Conservation (phyloP, 2,113 vertebrate species). For the Cavia aperea region DNA sequence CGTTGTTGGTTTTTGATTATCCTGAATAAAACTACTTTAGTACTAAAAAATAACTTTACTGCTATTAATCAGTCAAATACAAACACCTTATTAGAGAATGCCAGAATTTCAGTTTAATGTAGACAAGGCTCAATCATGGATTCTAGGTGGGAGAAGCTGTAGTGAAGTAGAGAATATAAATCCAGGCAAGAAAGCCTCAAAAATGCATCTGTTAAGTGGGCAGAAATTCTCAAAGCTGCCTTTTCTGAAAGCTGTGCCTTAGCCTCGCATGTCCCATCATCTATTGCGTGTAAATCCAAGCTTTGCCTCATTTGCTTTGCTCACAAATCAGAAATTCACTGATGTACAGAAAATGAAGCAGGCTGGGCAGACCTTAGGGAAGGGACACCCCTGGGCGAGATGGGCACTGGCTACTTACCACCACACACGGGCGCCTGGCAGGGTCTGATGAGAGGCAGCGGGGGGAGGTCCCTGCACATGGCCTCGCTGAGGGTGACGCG, state of each 20-base stretch:
- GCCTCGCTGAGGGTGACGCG: slow-evolving; percentile 74
- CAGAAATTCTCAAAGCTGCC: not conserved
- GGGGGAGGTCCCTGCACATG: slow-evolving; percentile 74
- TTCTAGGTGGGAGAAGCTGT: not conserved
- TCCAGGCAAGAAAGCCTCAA: not conserved
- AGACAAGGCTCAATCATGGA: not conserved
- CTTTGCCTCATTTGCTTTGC: not conserved
- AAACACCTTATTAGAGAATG: not conserved
- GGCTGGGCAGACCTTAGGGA: fast-evolving
- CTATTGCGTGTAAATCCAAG: not conserved
- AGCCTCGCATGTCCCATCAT: not conserved
- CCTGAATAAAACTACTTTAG: not conserved
- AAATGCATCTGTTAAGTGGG: not conserved
- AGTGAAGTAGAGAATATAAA: not conserved
- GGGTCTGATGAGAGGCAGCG: slow-evolving; percentile 78
- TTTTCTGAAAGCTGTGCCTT: not conserved
- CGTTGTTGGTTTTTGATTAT: not conserved
- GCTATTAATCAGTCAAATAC: not conserved
- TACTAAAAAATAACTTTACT: not conserved
- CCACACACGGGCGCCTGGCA: slow-evolving; percentile 84
- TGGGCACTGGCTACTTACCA: slow-evolving; percentile 78
- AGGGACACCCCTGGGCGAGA: not conserved
- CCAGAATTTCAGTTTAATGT: not conserved
- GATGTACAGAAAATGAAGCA: not conserved
- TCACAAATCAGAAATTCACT: not conserved